A percentile compares a stretch with the other conserved stretches of the same genome.
Conservation (phyloP, 1,140 invertebrate genomes). For the Meloidogyne hapla region DNA sequence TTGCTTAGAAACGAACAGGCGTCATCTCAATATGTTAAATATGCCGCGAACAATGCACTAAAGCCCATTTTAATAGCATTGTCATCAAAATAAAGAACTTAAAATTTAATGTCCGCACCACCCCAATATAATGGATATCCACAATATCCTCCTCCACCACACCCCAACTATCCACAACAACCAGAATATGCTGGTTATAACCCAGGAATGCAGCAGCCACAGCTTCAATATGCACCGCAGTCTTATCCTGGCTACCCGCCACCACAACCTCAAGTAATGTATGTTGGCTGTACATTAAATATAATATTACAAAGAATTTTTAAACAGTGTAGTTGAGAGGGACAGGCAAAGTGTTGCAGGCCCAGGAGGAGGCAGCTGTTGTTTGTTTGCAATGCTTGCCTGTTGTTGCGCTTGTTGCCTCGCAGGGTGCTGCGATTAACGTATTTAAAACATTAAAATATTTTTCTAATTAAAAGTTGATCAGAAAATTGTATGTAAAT, state of each 20-base stretch:
- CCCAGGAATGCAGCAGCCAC: background rate
- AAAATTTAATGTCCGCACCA: background rate
- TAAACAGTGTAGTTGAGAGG: background rate
- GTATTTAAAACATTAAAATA: background rate
- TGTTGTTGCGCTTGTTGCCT: background rate
- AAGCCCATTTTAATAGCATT: too few relatives aligned
- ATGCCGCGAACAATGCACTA: too few relatives aligned
- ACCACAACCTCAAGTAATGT: constrained; percentile 1
- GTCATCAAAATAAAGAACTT: background rate
- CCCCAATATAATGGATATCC: background rate
- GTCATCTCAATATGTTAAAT: too few relatives aligned
- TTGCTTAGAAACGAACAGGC: background rate
- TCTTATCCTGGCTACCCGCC: background rate
- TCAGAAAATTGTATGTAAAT: background rate
- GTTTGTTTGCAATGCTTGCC: background rate
- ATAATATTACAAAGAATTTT: background rate
- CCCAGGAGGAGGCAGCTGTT: background rate
- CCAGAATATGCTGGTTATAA: background rate
- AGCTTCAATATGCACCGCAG: background rate
- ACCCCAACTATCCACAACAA: background rate
- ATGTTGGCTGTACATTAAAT: background rate
- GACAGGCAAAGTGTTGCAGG: background rate
- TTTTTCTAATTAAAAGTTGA: background rate
- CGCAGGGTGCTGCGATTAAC: background rate
- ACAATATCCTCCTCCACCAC: background rate